A percentile compares a stretch with the other conserved stretches of the same genome.
These are phyloP conservation scores for Spinus olivaceus DNA, from an alignment of 2,797 vertebrate species.

Conservation along the genomic window DNA sequence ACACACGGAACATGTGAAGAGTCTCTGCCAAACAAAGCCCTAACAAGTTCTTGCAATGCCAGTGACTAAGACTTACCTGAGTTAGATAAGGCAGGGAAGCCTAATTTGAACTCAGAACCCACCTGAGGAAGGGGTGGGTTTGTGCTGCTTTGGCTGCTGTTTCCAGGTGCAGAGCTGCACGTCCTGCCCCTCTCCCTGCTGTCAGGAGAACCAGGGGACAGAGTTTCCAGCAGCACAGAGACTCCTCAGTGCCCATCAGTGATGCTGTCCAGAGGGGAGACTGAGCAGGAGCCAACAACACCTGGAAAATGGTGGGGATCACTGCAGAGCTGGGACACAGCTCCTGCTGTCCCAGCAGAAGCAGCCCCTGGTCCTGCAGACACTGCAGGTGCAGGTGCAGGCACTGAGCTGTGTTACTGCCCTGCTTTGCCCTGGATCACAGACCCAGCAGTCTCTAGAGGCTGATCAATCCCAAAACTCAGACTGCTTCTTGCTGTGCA, in stretches of 20 bases:
- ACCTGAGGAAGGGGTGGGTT: not conserved
- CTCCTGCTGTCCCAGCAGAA: not conserved
- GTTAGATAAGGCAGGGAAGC: not conserved
- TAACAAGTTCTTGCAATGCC: not conserved
- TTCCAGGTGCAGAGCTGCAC: not conserved
- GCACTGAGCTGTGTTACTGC: not conserved
- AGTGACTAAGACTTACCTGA: not conserved
- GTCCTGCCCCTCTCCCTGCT: not conserved
- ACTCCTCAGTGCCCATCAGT: not conserved
- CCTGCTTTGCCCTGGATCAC: not conserved
- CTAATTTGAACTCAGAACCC: not conserved
- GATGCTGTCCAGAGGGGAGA: not conserved
- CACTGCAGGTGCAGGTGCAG: not conserved
- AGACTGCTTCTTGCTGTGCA: not conserved
- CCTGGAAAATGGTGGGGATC: not conserved
- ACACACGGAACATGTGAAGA: not conserved
- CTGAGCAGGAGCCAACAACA: not conserved
- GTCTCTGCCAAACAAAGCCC: not conserved
- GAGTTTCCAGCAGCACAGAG: not conserved
- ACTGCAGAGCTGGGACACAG: too few relatives aligned
- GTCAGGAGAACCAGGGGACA: fast-evolving
- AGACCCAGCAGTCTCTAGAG: not conserved
- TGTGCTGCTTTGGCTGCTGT: not conserved
- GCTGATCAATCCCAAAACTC: not conserved
- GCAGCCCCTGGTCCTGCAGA: fast-evolving